Conservation (phyloP, 2,797 vertebrate species). For the Typhlichthys eigenmanni region DNA sequence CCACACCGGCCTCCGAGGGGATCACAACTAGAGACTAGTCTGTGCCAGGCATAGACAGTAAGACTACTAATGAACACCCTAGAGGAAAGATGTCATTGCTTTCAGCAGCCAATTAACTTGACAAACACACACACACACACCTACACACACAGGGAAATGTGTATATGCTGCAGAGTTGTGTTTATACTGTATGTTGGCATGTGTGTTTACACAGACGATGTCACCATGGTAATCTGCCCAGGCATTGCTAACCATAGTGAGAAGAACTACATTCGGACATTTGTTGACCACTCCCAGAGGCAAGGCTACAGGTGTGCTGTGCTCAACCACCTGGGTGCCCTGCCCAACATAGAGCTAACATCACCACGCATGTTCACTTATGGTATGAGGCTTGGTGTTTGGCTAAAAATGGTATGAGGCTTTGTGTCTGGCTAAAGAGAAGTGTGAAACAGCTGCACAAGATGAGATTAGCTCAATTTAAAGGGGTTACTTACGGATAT, state of each 20-base stretch:
- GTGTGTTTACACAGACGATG: slow-evolving; percentile 77
- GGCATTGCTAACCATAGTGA: slow-evolving; percentile 98
- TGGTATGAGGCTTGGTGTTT: slow-evolving; percentile 73
- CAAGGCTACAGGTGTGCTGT: slow-evolving; percentile 94
- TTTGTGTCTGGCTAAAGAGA: no score
- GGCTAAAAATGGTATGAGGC: slow-evolving; percentile 76
- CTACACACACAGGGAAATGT: neutral
- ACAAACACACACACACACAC: slow-evolving; percentile 12
- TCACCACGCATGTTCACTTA: slow-evolving; percentile 98
- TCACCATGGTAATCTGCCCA: slow-evolving; percentile 97
- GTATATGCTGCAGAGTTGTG: neutral
- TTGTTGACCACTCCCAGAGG: slow-evolving; percentile 93
- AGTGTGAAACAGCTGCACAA: no score
- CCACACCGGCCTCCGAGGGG: neutral
- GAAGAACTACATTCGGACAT: slow-evolving; percentile 96
- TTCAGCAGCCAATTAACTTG: slow-evolving; percentile 40
- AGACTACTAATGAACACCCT: slow-evolving; percentile 43
- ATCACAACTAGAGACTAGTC: slow-evolving; percentile 6
- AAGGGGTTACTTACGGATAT: no score
- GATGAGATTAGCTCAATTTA: no score
- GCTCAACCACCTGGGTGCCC: slow-evolving; percentile 92
- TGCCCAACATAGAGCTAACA: slow-evolving; percentile 91
- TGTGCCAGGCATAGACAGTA: slow-evolving; percentile 9
- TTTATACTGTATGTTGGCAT: slow-evolving; percentile 17
- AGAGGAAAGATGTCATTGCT: slow-evolving; percentile 23